Evolutionary conservation across 2,888 invertebrate genomes (phyloP).

Genomic region (Ophioninae sp.): DNA sequence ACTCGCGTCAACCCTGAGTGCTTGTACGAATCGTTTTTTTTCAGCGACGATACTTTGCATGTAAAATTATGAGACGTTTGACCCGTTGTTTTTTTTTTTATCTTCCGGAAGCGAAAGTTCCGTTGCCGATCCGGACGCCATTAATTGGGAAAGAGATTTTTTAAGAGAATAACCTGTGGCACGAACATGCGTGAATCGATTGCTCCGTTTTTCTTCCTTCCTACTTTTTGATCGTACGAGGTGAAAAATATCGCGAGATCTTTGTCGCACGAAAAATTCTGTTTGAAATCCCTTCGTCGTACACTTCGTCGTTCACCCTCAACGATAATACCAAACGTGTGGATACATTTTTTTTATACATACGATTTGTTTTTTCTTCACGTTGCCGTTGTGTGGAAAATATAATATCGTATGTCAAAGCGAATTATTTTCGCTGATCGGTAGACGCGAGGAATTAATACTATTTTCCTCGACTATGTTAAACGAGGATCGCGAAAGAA

Average conservation of each 20-base stretch:
- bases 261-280: neutral
- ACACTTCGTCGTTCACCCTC: slow-evolving; percentile 48
- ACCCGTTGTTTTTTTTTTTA: neutral
- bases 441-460: slow-evolving; percentile 21
- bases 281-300: slow-evolving; percentile 1
- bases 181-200: neutral
- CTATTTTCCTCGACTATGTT: neutral
- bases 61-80: neutral
- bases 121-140: neutral
- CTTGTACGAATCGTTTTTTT: neutral
- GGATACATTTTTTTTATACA: slow-evolving; percentile 74
- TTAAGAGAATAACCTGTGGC: neutral
- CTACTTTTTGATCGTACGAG: neutral
- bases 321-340: slow-evolving; percentile 67
- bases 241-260: neutral
- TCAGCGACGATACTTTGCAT: neutral
- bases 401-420: neutral
- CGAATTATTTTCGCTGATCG: slow-evolving; percentile 26
- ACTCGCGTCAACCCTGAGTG: neutral
- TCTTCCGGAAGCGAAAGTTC: neutral
- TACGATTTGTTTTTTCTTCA: slow-evolving; percentile 36
- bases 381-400: slow-evolving; percentile 50
- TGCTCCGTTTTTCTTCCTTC: neutral
- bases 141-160: neutral
- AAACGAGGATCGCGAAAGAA: slow-evolving; percentile 21